Evolutionary conservation across 2,113 vertebrate genomes (phyloP).

Genomic region (Ciconia stormi): DNA sequence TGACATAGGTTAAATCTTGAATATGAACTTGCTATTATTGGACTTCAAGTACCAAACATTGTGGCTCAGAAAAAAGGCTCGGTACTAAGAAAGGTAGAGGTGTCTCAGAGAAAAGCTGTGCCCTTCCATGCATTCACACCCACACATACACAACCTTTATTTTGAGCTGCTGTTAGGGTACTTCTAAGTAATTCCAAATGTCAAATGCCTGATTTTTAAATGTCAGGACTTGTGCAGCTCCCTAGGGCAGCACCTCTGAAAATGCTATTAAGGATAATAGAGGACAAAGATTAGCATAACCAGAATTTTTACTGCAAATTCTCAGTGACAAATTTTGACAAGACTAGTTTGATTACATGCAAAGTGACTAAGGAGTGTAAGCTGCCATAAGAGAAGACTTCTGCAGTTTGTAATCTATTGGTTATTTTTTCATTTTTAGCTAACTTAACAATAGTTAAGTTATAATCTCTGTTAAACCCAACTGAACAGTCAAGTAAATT

Average conservation of each 20-base stretch:
- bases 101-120: neutral
- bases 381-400: neutral
- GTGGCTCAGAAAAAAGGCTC: neutral
- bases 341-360: neutral
- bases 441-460: neutral
- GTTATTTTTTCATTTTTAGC: constrained; percentile 11
- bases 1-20: neutral
- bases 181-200: constrained; percentile 37
- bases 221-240: constrained; percentile 6
- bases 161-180: neutral
- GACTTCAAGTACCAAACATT: neutral
- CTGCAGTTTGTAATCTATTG: neutral
- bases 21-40: neutral
- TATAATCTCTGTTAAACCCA: neutral
- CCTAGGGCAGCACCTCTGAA: constrained; percentile 9
- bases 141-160: neutral
- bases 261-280: constrained; percentile 23
- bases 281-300: constrained; percentile 30
- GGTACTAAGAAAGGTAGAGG: neutral
- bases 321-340: neutral
- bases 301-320: neutral
- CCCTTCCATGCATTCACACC: neutral
- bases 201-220: constrained; percentile 19
- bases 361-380: neutral
- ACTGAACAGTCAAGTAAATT: neutral